Base-by-base conservation (phyloP, 2,797 vertebrate species). In the Falco novaeseelandiae region DNA sequence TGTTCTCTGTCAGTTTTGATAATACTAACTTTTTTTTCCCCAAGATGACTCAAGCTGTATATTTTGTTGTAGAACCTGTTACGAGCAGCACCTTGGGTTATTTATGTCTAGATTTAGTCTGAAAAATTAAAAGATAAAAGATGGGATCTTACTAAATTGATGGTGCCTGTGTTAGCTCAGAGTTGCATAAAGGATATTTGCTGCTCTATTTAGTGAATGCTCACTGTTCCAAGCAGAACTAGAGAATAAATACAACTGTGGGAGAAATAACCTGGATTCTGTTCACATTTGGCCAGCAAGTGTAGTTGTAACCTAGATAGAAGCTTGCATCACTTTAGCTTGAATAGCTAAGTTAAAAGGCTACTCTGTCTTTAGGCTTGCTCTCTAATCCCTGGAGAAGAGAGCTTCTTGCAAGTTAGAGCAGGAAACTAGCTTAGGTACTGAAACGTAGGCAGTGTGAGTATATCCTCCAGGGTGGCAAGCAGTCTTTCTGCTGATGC, bases 191-290 rank as follows among this genome's bases (percentile, higher is more conserved):
- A 81, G 34, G 38, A 7, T 65, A 61, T 67, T 89, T 96, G 63
- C 63, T 17, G 57, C 90, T 89, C 32, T 83, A 3, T 70, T 82
- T 89, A 83, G 67, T 9, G 17, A 65, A 57, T 72, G 74, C 30
- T 94, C 21, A 40, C 69, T 91, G 32, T 49, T 89, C 49, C 76
- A 44, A 65, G 57, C 22, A 81, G 76, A 65, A 62, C 30, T 81
- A 77, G 20, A 55, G 38, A 92, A 51, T 49, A 74, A 59, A 48
- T 61, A 81, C 38, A 94, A 82, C 84, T 44, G 17, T 61, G 72
- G 69, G 49, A 85, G 69, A 74, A 91, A 83, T 77, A 80, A 85
- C 67, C 67, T 91, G 87, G 55, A 30, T 96, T 95, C 78, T 94
- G 8, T 30, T 92, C n/a, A 30, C 26, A n/a, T 81, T 85, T 94